Conservation (phyloP, 2,113 vertebrate genomes). For the Bubo bubo region DNA sequence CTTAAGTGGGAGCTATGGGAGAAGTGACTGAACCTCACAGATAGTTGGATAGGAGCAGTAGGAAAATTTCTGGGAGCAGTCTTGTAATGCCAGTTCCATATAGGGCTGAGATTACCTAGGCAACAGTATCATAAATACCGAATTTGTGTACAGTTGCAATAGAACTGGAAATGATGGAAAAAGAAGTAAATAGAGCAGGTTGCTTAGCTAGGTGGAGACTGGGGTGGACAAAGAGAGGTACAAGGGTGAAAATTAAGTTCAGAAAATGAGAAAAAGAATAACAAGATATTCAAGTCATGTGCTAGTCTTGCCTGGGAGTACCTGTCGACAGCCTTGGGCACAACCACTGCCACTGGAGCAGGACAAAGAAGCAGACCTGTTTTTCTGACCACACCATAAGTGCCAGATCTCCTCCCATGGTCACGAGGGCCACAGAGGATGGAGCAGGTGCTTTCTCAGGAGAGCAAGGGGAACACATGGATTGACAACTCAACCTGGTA, state of each 20-base stretch:
- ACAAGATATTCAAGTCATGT: rapidly evolving
- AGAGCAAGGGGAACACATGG: not conserved
- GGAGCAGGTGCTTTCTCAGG: not conserved
- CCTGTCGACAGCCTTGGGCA: rapidly evolving
- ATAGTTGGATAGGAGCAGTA: not conserved
- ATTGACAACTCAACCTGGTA: not conserved
- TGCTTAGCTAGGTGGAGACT: not conserved
- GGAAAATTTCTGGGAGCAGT: rapidly evolving
- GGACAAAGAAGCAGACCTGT: not conserved
- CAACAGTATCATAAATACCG: not conserved
- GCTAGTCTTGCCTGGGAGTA: rapidly evolving
- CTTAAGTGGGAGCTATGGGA: not conserved
- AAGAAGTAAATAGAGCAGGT: not conserved
- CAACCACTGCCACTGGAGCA: not conserved
- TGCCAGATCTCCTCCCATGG: not conserved
- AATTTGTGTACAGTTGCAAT: not conserved
- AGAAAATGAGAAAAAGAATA: not conserved
- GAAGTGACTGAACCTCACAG: not conserved
- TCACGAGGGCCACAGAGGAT: not conserved
- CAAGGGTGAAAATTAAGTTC: not conserved
- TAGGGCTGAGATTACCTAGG: not conserved
- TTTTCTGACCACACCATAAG: not conserved
- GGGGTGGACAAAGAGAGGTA: not conserved
- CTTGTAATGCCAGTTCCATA: not conserved
- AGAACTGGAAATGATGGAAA: not conserved